Evolutionary conservation across 2,113 vertebrate species (phyloP).

Genomic region (Reinhardtius hippoglossoides): DNA sequence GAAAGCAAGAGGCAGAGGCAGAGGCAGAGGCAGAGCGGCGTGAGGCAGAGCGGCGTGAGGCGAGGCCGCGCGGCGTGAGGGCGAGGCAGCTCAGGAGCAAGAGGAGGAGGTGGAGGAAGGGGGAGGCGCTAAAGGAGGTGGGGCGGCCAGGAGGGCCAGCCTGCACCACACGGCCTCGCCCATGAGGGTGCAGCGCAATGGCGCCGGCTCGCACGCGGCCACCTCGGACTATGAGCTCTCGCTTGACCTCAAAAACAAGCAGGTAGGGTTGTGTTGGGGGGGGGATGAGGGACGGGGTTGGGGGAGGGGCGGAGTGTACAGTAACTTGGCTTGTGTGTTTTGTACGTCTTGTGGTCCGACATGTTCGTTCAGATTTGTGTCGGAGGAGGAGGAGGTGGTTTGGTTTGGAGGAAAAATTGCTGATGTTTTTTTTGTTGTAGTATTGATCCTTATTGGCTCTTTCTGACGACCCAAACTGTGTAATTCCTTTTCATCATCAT

Average conservation of each 20-base stretch:
- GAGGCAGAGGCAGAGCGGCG: slow-evolving; percentile 34
- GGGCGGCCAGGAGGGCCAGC: slow-evolving; percentile 88
- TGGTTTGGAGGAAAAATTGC: slow-evolving; percentile 26
- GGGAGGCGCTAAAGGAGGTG: slow-evolving; percentile 84
- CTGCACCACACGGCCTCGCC: slow-evolving; percentile 92
- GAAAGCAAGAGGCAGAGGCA: slow-evolving; percentile 51
- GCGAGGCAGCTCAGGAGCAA: slow-evolving; percentile 55
- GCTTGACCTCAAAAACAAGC: slow-evolving; percentile 99
- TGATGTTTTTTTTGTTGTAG: slow-evolving; percentile 1
- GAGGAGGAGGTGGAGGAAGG: slow-evolving; percentile 74
- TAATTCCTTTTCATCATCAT: slow-evolving; percentile 31
- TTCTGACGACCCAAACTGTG: slow-evolving; percentile 34
- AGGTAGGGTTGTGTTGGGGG: slow-evolving; percentile 87
- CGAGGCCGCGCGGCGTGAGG: slow-evolving; percentile 21
- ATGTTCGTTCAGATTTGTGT: slow-evolving; percentile 58
- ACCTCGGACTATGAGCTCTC: slow-evolving; percentile 97
- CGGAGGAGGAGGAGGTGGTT: slow-evolving; percentile 4
- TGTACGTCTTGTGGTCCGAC: slow-evolving; percentile 66
- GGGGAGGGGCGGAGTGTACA: neutral
- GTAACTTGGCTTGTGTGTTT: slow-evolving; percentile 49
- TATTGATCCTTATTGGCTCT: slow-evolving; percentile 12
- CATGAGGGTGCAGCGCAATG: slow-evolving; percentile 91
- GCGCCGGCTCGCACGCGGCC: slow-evolving; percentile 89
- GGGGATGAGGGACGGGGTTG: too few species aligned
- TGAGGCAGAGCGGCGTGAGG: slow-evolving; percentile 36